Percentiles rank a stretch among this genome's conserved stretches.
These are phyloP conservation scores for Neodiprion fabricii DNA, from an alignment of 1,140 invertebrate species.

Conservation along the genomic window DNA sequence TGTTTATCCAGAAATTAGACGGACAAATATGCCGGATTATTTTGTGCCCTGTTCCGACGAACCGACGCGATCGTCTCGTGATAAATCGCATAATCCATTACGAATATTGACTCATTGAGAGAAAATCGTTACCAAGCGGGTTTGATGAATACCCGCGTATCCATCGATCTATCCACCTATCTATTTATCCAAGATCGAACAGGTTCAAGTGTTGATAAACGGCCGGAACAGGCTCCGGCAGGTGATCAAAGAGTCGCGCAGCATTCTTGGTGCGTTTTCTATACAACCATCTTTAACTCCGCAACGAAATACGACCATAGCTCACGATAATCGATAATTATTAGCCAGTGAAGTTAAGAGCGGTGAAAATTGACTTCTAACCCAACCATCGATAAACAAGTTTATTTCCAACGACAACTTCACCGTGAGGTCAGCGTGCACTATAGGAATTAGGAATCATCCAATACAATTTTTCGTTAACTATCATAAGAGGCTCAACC, in stretches of 20 bases:
- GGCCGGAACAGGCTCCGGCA: not conserved
- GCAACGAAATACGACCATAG: not conserved
- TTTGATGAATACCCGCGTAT: no score
- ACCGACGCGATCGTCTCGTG: no score
- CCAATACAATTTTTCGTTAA: not conserved
- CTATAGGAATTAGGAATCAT: not conserved
- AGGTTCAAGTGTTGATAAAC: not conserved
- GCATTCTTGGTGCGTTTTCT: not conserved
- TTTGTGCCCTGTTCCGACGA: no score
- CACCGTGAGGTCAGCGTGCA: not conserved
- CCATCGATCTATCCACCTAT: no score
- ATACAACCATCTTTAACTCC: not conserved
- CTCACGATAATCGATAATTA: slow-evolving; percentile 1
- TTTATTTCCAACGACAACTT: not conserved
- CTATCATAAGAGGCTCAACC: not conserved
- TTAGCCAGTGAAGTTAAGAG: not conserved
- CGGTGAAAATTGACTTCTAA: slow-evolving; percentile 4
- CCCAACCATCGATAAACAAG: not conserved
- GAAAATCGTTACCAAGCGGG: no score
- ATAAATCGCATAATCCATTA: no score
- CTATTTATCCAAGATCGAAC: no score
- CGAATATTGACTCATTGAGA: no score
- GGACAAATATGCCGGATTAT: no score
- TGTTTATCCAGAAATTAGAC: no score
- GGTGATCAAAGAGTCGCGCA: no score